Percentiles rank a stretch among this genome's conserved stretches.
These are phyloP conservation scores for Leptopilina drosophilae DNA, from an alignment of 2,888 invertebrate genomes.

Conservation along the genomic window DNA sequence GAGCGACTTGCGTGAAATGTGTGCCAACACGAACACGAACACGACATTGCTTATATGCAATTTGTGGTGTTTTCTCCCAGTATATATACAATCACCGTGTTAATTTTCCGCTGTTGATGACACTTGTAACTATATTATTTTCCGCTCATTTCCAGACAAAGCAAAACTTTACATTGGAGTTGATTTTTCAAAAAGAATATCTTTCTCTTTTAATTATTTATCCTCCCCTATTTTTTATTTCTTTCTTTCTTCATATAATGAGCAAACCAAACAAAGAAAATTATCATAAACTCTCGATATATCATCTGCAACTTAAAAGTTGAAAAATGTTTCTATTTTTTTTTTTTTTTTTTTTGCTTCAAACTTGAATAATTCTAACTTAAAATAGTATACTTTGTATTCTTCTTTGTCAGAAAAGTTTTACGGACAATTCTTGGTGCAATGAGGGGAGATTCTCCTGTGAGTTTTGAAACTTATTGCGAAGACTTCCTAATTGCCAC, in stretches of 20 bases:
- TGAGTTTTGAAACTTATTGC: slow-evolving; percentile 10
- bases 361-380: slow-evolving; percentile 3
- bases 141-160: background rate
- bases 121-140: background rate
- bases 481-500: slow-evolving; percentile 2
- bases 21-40: slow-evolving; percentile 45
- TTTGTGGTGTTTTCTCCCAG: slow-evolving; percentile 30
- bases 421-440: background rate
- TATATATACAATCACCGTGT: background rate
- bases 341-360: background rate
- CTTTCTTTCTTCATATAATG: too few species aligned
- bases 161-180: slow-evolving; percentile 1
- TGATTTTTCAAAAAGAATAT: background rate
- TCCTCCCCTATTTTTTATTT: too few species aligned
- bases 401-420: background rate
- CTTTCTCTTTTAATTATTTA: too few species aligned
- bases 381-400: slow-evolving; percentile 13
- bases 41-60: slow-evolving; percentile 45
- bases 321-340: too few species aligned
- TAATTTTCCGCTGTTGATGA: slow-evolving; percentile 9
- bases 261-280: too few species aligned
- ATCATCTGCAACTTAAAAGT: too few species aligned
- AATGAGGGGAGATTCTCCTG: background rate
- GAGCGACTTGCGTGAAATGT: slow-evolving; percentile 50
- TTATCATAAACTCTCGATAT: too few species aligned